A percentile compares a stretch with the other conserved stretches of the same genome.
These are phyloP conservation scores for Hirtodrosophila trivittata DNA, from an alignment of 2,888 invertebrate species.

Conservation along the genomic window DNA sequence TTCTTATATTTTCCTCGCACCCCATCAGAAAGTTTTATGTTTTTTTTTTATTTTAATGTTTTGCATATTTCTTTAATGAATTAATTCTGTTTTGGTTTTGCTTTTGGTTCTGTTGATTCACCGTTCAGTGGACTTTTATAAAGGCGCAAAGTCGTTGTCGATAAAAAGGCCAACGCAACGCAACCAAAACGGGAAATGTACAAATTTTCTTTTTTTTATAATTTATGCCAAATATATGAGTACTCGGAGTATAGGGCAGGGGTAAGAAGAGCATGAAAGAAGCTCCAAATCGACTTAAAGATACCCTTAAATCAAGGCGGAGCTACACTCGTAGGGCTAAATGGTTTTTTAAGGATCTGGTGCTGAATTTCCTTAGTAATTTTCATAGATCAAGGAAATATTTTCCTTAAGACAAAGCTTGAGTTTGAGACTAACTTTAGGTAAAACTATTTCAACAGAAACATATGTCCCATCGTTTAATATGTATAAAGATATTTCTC, in stretches of 20 bases:
- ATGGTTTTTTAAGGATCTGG: too few relatives aligned
- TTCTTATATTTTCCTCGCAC: conserved; percentile 14
- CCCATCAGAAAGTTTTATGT: conserved; percentile 59
- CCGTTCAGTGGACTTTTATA: conserved; percentile 77
- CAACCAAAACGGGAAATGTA: conserved; percentile 19
- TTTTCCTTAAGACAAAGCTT: too few relatives aligned
- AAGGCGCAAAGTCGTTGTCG: conserved; percentile 72
- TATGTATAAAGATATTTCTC: too few relatives aligned
- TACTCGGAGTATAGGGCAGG: too few relatives aligned
- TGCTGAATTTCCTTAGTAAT: too few relatives aligned
- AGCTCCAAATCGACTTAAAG: not conserved
- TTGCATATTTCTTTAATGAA: conserved; percentile 83
- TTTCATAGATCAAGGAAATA: too few relatives aligned
- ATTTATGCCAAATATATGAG: conserved; percentile 70
- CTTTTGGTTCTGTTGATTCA: conserved; percentile 75
- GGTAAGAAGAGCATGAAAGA: conserved; percentile 20
- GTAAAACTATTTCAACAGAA: too few relatives aligned
- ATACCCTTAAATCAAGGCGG: not conserved
- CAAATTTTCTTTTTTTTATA: conserved; percentile 50
- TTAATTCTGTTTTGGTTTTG: conserved; percentile 81
- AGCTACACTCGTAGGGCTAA: not conserved
- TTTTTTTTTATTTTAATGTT: conserved; percentile 66
- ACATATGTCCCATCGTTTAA: too few relatives aligned
- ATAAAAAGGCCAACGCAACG: conserved; percentile 60
- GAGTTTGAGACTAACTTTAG: too few relatives aligned